Evolutionary conservation across 2,888 invertebrate species (phyloP).

Genomic region (Hybos culiciformis): DNA sequence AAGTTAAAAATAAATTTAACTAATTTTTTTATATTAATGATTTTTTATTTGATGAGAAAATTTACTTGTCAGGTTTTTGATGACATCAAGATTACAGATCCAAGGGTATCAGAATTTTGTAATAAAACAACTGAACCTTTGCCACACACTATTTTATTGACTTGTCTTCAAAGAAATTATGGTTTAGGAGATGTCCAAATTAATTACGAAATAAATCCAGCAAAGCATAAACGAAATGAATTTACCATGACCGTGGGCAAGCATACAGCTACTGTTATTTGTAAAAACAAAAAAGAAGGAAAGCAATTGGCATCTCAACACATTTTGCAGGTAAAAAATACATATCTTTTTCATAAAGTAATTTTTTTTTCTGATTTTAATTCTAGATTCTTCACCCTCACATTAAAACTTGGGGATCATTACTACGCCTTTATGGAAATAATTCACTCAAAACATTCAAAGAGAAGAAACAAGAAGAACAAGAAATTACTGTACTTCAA

Average conservation of each 20-base stretch:
- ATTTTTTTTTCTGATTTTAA: background rate
- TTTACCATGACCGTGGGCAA: slow-evolving; percentile 91
- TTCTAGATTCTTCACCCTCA: slow-evolving; percentile 79
- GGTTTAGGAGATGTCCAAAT: slow-evolving; percentile 82
- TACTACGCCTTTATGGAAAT: slow-evolving; percentile 84
- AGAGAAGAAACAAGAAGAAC: slow-evolving; percentile 83
- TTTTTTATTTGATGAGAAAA: background rate
- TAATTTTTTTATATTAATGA: background rate
- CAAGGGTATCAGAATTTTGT: slow-evolving; percentile 86
- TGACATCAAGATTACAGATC: slow-evolving; percentile 85
- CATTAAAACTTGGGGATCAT: slow-evolving; percentile 86
- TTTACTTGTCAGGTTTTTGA: slow-evolving; percentile 61
- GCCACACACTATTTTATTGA: slow-evolving; percentile 84
- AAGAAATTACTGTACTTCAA: slow-evolving; percentile 81
- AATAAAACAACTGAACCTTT: slow-evolving; percentile 92
- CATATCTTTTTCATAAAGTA: too few relatives aligned
- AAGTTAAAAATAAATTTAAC: slow-evolving; percentile 14
- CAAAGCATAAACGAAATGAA: slow-evolving; percentile 84
- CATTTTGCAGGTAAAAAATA: slow-evolving; percentile 58
- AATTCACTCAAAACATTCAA: slow-evolving; percentile 81
- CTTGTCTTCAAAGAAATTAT: slow-evolving; percentile 84
- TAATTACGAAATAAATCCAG: slow-evolving; percentile 69
- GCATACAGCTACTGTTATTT: slow-evolving; percentile 78
- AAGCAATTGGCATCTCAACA: slow-evolving; percentile 93
- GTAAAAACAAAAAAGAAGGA: slow-evolving; percentile 91